Conservation (phyloP, 2,797 vertebrate species). For the Sebastiscus tertius region DNA sequence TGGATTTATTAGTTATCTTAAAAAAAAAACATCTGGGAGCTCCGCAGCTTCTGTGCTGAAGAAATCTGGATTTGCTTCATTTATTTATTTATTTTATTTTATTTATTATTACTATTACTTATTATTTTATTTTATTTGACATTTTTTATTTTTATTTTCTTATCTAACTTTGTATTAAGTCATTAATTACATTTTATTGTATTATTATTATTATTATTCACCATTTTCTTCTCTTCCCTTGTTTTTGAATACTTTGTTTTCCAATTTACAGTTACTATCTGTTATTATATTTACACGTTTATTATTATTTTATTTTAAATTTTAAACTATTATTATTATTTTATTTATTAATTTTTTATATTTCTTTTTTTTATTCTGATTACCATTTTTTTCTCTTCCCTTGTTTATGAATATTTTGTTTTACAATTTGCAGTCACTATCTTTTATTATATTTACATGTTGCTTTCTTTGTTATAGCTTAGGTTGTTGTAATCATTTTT, state of each 20-base stretch:
- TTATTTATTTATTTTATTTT: no score
- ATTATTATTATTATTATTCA: background rate
- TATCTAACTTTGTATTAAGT: no score
- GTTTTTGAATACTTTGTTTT: background rate
- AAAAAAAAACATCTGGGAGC: conserved; percentile 18
- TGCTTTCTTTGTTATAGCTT: background rate
- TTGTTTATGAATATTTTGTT: background rate
- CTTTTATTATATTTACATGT: background rate
- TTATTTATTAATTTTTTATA: background rate
- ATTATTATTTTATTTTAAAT: no score
- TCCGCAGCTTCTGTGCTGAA: conserved; percentile 10
- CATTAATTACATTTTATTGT: background rate
- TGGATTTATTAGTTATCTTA: conserved; percentile 7
- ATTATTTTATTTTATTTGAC: background rate
- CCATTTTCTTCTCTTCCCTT: background rate
- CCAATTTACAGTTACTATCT: background rate
- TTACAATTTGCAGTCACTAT: background rate
- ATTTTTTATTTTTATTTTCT: no score
- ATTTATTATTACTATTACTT: background rate
- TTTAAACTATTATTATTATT: background rate
- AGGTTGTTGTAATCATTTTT: background rate
- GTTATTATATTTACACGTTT: background rate
- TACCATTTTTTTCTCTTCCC: background rate
- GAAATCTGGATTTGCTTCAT: background rate
- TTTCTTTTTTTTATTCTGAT: background rate